These are phyloP conservation scores for Stichodactyla mertensii DNA, from an alignment of 64 coral and sea anemone species.

Conservation along the genomic window DNA sequence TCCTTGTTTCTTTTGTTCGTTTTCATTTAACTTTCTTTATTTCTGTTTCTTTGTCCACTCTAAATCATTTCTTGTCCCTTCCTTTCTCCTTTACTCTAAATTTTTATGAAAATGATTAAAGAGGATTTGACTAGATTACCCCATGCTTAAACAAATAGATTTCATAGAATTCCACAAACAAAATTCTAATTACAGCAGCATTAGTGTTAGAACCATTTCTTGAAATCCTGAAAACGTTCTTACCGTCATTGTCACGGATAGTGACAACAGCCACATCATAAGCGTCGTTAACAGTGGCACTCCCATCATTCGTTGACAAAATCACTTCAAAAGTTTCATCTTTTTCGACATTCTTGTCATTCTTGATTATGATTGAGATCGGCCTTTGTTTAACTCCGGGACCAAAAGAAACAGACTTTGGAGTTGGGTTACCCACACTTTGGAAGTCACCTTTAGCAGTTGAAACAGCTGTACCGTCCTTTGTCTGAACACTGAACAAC, in stretches of 20 bases:
- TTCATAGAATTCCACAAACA: background rate
- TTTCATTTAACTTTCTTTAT: too few relatives aligned
- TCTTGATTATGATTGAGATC: background rate
- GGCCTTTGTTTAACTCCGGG: background rate
- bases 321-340: background rate
- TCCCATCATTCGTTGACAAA: background rate
- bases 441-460: background rate
- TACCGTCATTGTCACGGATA: conserved; percentile 11
- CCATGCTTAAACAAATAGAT: too few relatives aligned
- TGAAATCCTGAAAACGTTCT: background rate
- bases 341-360: background rate
- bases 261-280: background rate
- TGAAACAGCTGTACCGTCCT: background rate
- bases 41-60: background rate
- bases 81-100: background rate
- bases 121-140: background rate
- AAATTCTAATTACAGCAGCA: too few relatives aligned
- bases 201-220: too few relatives aligned
- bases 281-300: background rate
- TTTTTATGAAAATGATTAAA: background rate
- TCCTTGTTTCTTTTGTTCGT: too few relatives aligned
- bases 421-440: conserved; percentile 10
- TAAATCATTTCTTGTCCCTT: background rate
- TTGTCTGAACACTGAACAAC: background rate
- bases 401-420: background rate